Base-by-base conservation (phyloP, 2,888 invertebrate genomes). In the Siphonodentalium dalli region DNA sequence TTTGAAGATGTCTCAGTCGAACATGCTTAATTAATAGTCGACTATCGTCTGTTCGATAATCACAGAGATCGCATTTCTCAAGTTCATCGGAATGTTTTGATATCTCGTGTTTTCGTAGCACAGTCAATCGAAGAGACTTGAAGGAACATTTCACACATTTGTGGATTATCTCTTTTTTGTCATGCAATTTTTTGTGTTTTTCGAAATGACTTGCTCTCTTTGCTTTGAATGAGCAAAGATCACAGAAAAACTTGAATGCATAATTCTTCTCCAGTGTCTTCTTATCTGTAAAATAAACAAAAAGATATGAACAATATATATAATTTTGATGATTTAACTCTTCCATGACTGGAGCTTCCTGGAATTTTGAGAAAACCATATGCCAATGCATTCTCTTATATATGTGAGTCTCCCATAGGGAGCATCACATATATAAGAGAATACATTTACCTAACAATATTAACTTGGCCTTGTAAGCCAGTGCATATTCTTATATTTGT, bases 141-240 rank as follows among this genome's bases (percentile, higher is more conserved):
- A 82, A 83, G 43, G 67, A 64, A 65, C 83, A 83, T 42, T 76
- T 65, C 21, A 67, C 62, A 65, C 83, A 83, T 6, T 49, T 52
- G 39, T 67, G 67, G 15, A 75, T 46, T 21, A 72, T 61, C 20
- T 60, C 54, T 18, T 65, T 54, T 29, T 57, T 64, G 23, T 71
- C 63, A 57, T 83, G 83, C 3, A 80, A 64, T 28, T 69, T 64
- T 59, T 77, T 65, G 63, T 83, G 83, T 34, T 76, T 79, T 7
- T 64, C 43, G 46, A 74, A 82, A 57, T 83, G 83, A 63, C 83
- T 83, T 50, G 77, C 77, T 28, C 83, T 68, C 55, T 82, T 83
- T n/a, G 80, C 78, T 61, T 82, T 82, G 59, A 82, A 83, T 1
- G 83, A 83, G 57, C 83, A 83, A n/a, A 71, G 58, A 3, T 65